phyloP scores from a whole-genome alignment of 37 sponge, comb jelly and placozoan species.

The Mnemiopsis leidyi region DNA sequence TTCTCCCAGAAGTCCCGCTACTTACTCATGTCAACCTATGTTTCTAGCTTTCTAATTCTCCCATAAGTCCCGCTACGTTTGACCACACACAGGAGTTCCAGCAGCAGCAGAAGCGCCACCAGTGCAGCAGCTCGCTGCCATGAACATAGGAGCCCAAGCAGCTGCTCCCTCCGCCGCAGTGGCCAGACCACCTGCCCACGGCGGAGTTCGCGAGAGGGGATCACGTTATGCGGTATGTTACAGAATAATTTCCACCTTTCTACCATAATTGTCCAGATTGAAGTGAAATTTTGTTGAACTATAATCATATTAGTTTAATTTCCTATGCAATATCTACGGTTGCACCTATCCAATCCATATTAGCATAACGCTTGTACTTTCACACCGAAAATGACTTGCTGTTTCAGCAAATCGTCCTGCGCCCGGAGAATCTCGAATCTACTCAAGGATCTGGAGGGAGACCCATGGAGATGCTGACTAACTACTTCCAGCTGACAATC shows the following conservation, averaged over 20 bases:
- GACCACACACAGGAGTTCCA: not conserved
- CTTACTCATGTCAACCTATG: too few species aligned
- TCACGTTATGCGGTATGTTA: not conserved
- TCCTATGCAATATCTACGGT: too few species aligned
- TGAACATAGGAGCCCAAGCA: not conserved
- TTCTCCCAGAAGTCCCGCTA: too few species aligned
- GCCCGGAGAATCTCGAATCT: not conserved
- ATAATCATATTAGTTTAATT: too few species aligned
- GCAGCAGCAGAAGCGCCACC: constrained; percentile 14
- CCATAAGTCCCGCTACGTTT: not conserved
- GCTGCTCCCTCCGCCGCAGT: not conserved
- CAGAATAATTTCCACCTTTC: too few species aligned
- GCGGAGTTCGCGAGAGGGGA: not conserved
- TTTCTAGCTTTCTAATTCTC: too few species aligned
- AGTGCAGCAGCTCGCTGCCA: not conserved
- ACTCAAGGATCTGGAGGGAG: not conserved
- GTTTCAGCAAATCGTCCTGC: not conserved
- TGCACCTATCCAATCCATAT: too few species aligned
- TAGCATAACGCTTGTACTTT: too few species aligned
- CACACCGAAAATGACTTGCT: too few species aligned
- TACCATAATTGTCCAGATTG: too few species aligned
- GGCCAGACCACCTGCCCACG: not conserved
- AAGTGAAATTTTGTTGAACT: too few species aligned
- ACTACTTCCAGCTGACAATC: constrained; percentile 74
- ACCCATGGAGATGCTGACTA: constrained; percentile 57